Conservation (phyloP, 2,888 invertebrate genomes). For the Erebia epiphron region DNA sequence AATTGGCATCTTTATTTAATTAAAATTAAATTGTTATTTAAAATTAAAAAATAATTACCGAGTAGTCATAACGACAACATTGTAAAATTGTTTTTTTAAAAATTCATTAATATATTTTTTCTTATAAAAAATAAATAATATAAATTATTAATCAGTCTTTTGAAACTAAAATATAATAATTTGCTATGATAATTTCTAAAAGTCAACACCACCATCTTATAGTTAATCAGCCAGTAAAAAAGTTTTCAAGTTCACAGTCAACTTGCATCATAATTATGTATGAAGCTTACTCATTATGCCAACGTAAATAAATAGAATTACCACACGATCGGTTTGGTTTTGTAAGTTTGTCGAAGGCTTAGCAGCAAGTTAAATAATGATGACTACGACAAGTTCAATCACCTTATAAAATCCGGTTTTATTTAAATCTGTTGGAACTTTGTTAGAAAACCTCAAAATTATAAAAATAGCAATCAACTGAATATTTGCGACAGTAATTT, state of each 20-base stretch:
- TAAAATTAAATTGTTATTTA: background rate
- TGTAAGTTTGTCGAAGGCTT: background rate
- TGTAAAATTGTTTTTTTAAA: no score
- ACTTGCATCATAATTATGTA: conserved; percentile 3
- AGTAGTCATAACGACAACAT: no score
- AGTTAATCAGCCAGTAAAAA: background rate
- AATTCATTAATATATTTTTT: no score
- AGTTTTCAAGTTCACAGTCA: conserved; percentile 3
- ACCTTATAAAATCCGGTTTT: conserved; percentile 5
- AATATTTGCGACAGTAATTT: no score
- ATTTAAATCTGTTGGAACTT: background rate
- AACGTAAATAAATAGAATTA: conserved; percentile 14
- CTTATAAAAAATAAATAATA: no score
- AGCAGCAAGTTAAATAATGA: conserved; percentile 3
- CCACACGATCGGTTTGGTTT: background rate
- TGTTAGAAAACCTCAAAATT: background rate
- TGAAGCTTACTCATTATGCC: conserved; percentile 2
- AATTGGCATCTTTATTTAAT: background rate
- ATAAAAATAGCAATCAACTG: no score
- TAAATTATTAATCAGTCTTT: no score
- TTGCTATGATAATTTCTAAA: no score
- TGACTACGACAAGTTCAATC: background rate
- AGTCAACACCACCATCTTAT: background rate
- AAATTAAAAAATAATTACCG: no score
- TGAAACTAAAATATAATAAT: no score